Base-by-base conservation (phyloP, 2,888 invertebrate genomes). In the Apamea crenata region DNA sequence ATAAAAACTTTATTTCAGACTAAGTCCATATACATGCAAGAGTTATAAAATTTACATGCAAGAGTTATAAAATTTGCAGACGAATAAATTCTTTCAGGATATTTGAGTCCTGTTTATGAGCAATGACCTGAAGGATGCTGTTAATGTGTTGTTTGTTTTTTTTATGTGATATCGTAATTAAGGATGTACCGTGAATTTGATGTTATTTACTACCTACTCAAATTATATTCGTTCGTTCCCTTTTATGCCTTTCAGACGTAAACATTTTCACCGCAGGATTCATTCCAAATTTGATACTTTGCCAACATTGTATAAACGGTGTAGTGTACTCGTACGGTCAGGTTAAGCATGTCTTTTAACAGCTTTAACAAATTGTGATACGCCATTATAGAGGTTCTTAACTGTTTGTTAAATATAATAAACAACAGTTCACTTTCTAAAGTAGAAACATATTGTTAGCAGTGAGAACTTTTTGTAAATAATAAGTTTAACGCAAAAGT, bases 301-400 rank as follows among this genome's bases (percentile, higher is more conserved):
- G 66, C 16, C 61, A 44, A 81, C 59, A 44, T 74, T 81, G n/a
- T 69, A 25, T 10, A 63, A 74, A 32, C 61, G 25, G 29, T 77
- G 40, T 47, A 16, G 10, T 59, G 50, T 72, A n/a, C n/a, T n/a
- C n/a, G n/a, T n/a, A 61, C 29, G 14, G 25, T 67, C 8, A 21
- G 36, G 47, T 83, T 32, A 63, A 47, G 73, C 53, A 69, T 47
- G 44, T 72, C 36, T 73, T 75, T 44, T 32, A 85, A 85, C 61
- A 63, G 56, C 61, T 73, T 72, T 63, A 70, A 82, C 74, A 25
- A 75, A 50, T 40, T 63, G n/a, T 44, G 40, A 74, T 66, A 63
- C 40, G 44, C 25, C 56, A 73, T 73, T 86, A 29, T 70, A 29
- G n/a, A 72, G 25, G 16, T 29, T 71, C 75, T 36, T 69, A 75